Conservation (phyloP, 2,888 invertebrate genomes). For the Adelphocoris suturalis region DNA sequence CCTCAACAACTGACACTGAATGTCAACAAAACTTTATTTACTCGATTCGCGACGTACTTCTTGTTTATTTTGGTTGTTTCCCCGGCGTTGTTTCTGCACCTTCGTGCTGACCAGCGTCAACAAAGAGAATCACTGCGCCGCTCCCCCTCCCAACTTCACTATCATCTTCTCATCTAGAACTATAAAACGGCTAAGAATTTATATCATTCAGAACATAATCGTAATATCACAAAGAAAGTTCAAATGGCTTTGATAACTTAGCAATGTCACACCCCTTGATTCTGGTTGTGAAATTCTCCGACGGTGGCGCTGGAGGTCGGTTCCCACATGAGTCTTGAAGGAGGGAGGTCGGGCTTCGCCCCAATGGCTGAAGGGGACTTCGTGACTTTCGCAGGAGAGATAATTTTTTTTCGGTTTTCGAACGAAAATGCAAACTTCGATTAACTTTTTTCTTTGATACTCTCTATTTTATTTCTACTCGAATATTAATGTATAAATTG, state of each 20-base stretch:
- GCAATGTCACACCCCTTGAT: conserved; percentile 66
- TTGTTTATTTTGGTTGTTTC: background rate
- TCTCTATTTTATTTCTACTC: too few species aligned
- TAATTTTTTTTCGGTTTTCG: too few species aligned
- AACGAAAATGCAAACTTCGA: too few species aligned
- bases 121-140: conserved; percentile 13
- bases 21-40: background rate
- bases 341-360: conserved; percentile 13
- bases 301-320: conserved; percentile 49
- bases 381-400: background rate
- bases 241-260: conserved; percentile 29
- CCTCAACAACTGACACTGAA: background rate
- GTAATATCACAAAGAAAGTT: background rate
- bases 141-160: background rate
- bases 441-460: too few species aligned
- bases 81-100: conserved; percentile 18
- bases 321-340: conserved; percentile 51
- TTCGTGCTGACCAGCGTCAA: background rate
- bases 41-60: background rate
- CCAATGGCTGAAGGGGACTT: conserved; percentile 38
- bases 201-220: too few species aligned
- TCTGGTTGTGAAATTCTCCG: conserved; percentile 56
- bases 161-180: background rate
- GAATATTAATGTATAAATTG: too few species aligned
- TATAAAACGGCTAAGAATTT: background rate